Conservation (phyloP, 2,113 vertebrate species). For the Elgaria multicarinata region DNA sequence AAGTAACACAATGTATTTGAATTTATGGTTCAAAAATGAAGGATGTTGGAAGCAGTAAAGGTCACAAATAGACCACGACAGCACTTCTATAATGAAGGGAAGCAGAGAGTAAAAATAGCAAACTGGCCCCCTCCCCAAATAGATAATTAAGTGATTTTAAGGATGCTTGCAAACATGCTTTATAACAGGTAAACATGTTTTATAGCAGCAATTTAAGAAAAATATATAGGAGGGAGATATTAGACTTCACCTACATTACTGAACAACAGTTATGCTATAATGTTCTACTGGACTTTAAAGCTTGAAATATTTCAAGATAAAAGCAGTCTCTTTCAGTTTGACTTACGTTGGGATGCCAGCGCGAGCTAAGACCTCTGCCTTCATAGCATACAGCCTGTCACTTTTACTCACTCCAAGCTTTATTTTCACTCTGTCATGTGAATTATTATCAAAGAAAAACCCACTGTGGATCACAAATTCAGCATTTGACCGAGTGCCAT, state of each 20-base stretch:
- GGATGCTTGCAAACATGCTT: neutral
- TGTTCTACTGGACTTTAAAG: constrained; percentile 36
- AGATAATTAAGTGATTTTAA: neutral
- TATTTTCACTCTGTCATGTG: constrained; percentile 98
- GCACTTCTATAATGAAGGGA: constrained; percentile 59
- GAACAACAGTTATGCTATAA: constrained; percentile 13
- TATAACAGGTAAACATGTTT: neutral
- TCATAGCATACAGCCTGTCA: constrained; percentile 94
- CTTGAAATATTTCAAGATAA: constrained; percentile 31
- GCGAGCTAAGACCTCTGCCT: constrained; percentile 96
- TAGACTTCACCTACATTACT: constrained; percentile 28
- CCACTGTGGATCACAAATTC: constrained; percentile 99
- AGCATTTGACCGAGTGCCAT: constrained; percentile 96
- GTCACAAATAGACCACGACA: constrained; percentile 60
- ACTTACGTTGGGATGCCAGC: constrained; percentile 98
- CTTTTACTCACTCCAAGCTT: constrained; percentile 99
- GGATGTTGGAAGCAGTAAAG: constrained; percentile 60
- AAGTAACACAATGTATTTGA: constrained; percentile 14
- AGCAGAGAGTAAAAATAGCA: constrained; percentile 52
- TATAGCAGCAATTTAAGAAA: constrained; percentile 24
- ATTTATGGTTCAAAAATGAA: constrained; percentile 33
- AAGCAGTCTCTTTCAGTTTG: constrained; percentile 35
- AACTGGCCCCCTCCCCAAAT: neutral
- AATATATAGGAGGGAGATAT: constrained; percentile 37
- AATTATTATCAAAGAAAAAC: constrained; percentile 98